These are phyloP conservation scores for Steinernema feltiae DNA, from an alignment of 1,140 invertebrate genomes.

Conservation along the genomic window DNA sequence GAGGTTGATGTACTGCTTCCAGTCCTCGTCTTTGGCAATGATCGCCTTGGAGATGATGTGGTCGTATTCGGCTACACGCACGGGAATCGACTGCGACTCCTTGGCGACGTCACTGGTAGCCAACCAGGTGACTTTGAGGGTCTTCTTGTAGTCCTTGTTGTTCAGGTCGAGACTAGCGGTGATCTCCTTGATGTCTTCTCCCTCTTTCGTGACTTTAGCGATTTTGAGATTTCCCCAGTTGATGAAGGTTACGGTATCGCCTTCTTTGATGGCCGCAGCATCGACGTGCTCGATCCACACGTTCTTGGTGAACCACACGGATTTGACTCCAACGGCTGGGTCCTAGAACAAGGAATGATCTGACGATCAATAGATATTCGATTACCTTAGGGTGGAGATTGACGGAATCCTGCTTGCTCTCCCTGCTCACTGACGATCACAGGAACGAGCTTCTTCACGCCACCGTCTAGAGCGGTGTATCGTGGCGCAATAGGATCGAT, in stretches of 20 bases:
- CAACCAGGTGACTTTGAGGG: constrained; percentile 92
- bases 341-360: no score
- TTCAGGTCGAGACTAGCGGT: constrained; percentile 66
- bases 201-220: constrained; percentile 69
- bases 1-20: constrained; percentile 81
- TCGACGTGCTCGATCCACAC: constrained; percentile 69
- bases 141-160: constrained; percentile 65
- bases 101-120: constrained; percentile 63
- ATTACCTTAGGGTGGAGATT: not conserved
- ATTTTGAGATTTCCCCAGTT: constrained; percentile 96
- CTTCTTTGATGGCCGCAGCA: constrained; percentile 75
- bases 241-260: constrained; percentile 91
- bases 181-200: constrained; percentile 67
- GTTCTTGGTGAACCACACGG: constrained; percentile 12
- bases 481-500: constrained; percentile 84
- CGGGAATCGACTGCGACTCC: constrained; percentile 66
- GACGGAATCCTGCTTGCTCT: not conserved
- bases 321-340: not conserved
- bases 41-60: constrained; percentile 88
- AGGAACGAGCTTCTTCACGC: constrained; percentile 21
- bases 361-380: no score
- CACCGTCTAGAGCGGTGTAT: constrained; percentile 72
- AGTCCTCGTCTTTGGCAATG: constrained; percentile 91
- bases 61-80: constrained; percentile 83
- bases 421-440: constrained; percentile 66